These are phyloP conservation scores for Pollimyrus isidori DNA, from an alignment of 2,113 vertebrate species.

Conservation along the genomic window DNA sequence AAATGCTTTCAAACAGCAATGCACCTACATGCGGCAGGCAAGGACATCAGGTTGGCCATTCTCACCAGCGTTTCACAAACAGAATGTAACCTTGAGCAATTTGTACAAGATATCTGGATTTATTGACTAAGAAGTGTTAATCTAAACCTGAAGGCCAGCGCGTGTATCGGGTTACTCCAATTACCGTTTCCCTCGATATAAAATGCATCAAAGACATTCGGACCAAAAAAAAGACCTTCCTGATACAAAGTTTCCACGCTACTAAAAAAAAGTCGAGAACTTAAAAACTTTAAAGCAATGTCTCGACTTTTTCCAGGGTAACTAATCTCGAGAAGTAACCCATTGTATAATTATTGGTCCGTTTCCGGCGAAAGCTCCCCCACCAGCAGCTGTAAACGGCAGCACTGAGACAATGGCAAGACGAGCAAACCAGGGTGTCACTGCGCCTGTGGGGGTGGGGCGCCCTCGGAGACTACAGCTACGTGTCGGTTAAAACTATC, in stretches of 20 bases:
- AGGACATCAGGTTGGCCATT: conserved; percentile 9
- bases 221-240: not conserved
- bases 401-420: conserved; percentile 3
- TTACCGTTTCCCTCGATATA: not conserved
- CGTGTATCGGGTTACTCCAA: not conserved
- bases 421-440: not conserved
- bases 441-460: conserved; percentile 22
- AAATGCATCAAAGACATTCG: not conserved
- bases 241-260: not conserved
- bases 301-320: not conserved
- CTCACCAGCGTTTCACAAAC: conserved; percentile 9
- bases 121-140: conserved; percentile 3
- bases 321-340: not conserved
- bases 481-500: conserved; percentile 38
- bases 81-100: not conserved
- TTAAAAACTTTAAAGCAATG: not conserved
- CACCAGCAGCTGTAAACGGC: not conserved
- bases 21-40: not conserved
- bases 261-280: not conserved
- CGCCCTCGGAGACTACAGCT: not conserved
- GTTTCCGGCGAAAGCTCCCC: conserved; percentile 20
- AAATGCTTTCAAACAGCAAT: not conserved
- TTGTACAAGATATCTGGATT: not conserved
- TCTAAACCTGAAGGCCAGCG: not conserved
- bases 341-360: not conserved